Evolutionary conservation across 1,140 invertebrate genomes (phyloP).

Genomic region (Delia radicum): DNA sequence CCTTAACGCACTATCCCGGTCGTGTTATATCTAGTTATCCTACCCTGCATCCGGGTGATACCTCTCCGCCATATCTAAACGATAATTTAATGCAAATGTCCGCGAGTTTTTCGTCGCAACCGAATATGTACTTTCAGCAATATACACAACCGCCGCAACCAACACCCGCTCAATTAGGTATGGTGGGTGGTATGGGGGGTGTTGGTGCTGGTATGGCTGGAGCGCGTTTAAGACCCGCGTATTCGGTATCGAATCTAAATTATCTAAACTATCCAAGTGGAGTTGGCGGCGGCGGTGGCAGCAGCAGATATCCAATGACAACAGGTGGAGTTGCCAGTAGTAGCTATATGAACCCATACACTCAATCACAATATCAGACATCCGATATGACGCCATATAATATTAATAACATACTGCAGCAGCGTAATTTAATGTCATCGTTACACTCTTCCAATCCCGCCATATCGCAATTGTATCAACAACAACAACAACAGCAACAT

Average conservation of each 20-base stretch:
- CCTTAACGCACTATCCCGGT: constrained; percentile 34
- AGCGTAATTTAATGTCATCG: constrained; percentile 49
- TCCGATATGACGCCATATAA: constrained; percentile 24
- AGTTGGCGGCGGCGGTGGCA: constrained; percentile 31
- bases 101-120: constrained; percentile 52
- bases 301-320: constrained; percentile 19
- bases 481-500: constrained; percentile 38
- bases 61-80: constrained; percentile 50
- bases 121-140: constrained; percentile 53
- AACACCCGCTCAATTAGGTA: constrained; percentile 32
- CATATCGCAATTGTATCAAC: constrained; percentile 52
- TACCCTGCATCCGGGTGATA: constrained; percentile 48
- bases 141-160: constrained; percentile 36
- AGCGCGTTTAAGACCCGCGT: constrained; percentile 46
- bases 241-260: constrained; percentile 48
- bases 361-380: constrained; percentile 24
- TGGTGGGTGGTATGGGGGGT: constrained; percentile 25
- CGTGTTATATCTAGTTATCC: constrained; percentile 52
- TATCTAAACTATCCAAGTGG: constrained; percentile 39
- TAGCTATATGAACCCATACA: constrained; percentile 27
- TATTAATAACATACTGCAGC: constrained; percentile 36
- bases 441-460: constrained; percentile 55
- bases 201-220: constrained; percentile 33
- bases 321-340: background rate
- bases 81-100: constrained; percentile 55